Percentiles rank a stretch among this genome's conserved stretches.
Conservation (phyloP, 1,140 invertebrate genomes). For the Drosophila pachea region DNA sequence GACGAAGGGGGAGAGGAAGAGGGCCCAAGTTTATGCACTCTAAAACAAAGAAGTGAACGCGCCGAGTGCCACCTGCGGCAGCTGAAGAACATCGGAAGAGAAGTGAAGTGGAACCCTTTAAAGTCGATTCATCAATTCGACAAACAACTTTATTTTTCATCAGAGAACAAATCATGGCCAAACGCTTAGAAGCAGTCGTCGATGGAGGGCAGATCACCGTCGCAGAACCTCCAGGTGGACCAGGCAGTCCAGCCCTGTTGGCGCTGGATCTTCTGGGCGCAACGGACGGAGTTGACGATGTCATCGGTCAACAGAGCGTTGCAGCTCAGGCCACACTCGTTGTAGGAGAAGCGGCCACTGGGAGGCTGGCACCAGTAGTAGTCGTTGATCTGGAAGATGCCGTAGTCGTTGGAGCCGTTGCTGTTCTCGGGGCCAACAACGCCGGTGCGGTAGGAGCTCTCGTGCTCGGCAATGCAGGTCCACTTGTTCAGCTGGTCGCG, state of each 20-base stretch:
- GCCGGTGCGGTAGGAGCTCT: constrained; percentile 62
- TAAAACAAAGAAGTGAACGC: no score
- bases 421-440: constrained; percentile 54
- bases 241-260: constrained; percentile 72
- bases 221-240: constrained; percentile 67
- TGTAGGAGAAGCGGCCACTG: constrained; percentile 60
- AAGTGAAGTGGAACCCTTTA: not conserved
- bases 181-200: constrained; percentile 55
- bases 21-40: not conserved
- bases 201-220: constrained; percentile 58
- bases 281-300: constrained; percentile 64
- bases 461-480: constrained; percentile 67
- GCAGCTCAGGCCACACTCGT: constrained; percentile 62
- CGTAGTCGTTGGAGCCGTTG: constrained; percentile 70
- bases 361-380: constrained; percentile 69
- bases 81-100: no score
- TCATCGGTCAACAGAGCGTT: constrained; percentile 57
- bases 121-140: not conserved
- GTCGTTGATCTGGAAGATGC: constrained; percentile 75
- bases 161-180: not conserved
- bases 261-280: constrained; percentile 59
- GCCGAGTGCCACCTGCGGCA: no score
- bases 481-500: constrained; percentile 52
- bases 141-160: not conserved
- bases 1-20: not conserved